phyloP scores from a whole-genome alignment of 2,888 invertebrate genomes.

The Xestia rhomboidea region DNA sequence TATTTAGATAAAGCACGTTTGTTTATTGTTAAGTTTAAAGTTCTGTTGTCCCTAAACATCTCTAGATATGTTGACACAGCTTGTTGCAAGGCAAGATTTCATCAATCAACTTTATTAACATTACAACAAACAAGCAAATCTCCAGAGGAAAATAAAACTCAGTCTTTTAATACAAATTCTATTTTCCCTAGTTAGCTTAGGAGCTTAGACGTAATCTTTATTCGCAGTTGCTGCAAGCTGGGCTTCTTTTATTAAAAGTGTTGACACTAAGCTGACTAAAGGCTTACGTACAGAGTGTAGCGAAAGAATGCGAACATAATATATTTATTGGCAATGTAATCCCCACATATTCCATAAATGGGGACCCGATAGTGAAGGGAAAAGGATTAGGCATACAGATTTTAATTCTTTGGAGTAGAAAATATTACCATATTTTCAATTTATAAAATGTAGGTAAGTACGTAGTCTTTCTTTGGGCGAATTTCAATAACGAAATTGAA shows the following conservation, averaged over 20 bases:
- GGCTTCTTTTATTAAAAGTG: conserved; percentile 49
- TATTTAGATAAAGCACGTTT: conserved; percentile 5
- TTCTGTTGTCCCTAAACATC: neutral
- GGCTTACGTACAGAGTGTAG: conserved; percentile 41
- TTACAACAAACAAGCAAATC: neutral
- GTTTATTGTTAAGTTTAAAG: neutral
- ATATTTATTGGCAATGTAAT: conserved; percentile 33
- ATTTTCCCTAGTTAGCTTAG: neutral
- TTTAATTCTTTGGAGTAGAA: neutral
- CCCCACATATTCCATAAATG: conserved; percentile 15
- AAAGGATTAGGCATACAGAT: conserved; percentile 11
- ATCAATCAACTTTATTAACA: neutral
- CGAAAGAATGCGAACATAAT: conserved; percentile 30
- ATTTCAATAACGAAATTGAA: neutral
- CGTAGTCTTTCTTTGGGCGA: neutral
- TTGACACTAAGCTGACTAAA: conserved; percentile 43
- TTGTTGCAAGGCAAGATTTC: neutral
- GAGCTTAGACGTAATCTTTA: conserved; percentile 29
- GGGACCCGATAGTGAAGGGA: conserved; percentile 12
- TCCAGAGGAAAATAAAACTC: neutral
- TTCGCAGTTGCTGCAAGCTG: neutral
- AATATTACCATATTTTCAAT: neutral
- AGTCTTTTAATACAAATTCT: conserved; percentile 7
- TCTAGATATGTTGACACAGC: neutral
- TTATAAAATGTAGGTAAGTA: neutral